Base-by-base conservation (phyloP, 1,140 invertebrate genomes). In the Homarus americanus region DNA sequence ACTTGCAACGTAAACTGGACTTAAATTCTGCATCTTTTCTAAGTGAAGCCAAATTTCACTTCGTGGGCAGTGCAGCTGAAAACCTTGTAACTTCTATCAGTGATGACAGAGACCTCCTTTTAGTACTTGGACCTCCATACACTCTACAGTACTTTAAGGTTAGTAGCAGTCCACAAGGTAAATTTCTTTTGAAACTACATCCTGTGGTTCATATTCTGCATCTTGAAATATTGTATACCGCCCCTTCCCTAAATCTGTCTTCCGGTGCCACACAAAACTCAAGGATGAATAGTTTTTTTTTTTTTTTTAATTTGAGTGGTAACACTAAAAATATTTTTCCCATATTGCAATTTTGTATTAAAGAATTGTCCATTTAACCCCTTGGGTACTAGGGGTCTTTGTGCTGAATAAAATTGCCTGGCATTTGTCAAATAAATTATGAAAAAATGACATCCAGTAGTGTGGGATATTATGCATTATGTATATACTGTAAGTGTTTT, bases 11-110 rank as follows among this genome's bases (percentile, higher is more conserved):
- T 34, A 82, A 82, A n/a, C 32, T 82, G 2, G 41, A 63, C 49
- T 38, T 36, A 12, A 36, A 34, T 20, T 34, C 79, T 15, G 49
- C 79, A 15, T 41, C 83, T 7, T 85, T 85, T 28, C 83, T 85
- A 2, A 28, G 66, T 66, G 40, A 28, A 66, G 83, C 83, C 7
- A 20, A 85, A 28, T 85, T 49, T 44, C 40, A 85, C 20, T 58
- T 75, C 17, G 83, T 85, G 36, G 83, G 83, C 83, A 85, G 83
- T 53, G 40, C 69, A 7, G 69, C 83, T 3, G 83, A 85, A 41
- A 44, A 41, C 17, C 83, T 85, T 49, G 40, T 2, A 2, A 40
- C 69, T 63, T 85, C 83, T 28, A 32, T n/a, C 32, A 75, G 36
- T 5, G 83, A 85, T 75, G 83, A 85, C 66, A 75, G 49, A 36